These are phyloP conservation scores for Tachypleus tridentatus DNA, from an alignment of 1,140 invertebrate genomes.

Conservation along the genomic window DNA sequence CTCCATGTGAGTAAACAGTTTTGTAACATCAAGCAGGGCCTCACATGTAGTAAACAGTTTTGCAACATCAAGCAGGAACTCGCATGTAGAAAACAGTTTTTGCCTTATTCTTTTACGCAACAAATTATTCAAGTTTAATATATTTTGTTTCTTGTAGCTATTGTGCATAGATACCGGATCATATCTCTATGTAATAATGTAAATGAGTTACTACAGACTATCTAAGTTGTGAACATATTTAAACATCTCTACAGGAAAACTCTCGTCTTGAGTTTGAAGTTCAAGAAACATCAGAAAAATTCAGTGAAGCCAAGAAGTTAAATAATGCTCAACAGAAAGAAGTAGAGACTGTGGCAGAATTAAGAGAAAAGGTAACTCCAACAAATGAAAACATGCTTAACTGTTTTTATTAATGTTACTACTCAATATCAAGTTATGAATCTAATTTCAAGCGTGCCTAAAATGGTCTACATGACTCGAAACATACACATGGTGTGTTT, in stretches of 20 bases:
- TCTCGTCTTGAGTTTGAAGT: slow-evolving; percentile 52
- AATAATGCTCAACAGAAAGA: slow-evolving; percentile 36
- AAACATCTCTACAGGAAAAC: slow-evolving; percentile 37
- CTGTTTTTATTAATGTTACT: not conserved
- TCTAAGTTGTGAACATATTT: not conserved
- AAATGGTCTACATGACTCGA: too few relatives aligned
- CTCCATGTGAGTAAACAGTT: too few relatives aligned
- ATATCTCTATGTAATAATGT: not conserved
- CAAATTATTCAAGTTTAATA: not conserved
- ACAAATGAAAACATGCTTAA: not conserved
- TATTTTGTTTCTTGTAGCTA: not conserved
- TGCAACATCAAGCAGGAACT: too few relatives aligned
- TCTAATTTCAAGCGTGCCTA: too few relatives aligned
- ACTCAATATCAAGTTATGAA: too few relatives aligned
- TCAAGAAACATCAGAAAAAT: slow-evolving; percentile 43
- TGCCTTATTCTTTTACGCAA: not conserved
- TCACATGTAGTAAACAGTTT: too few relatives aligned
- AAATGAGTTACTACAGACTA: not conserved
- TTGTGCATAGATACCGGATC: not conserved
- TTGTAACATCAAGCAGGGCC: too few relatives aligned
- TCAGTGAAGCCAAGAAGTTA: slow-evolving; percentile 34
- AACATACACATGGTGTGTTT: too few relatives aligned
- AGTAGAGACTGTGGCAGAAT: slow-evolving; percentile 36
- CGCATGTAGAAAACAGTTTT: too few relatives aligned
- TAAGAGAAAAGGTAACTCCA: slow-evolving; percentile 39